phyloP scores from a whole-genome alignment of 2,888 invertebrate species.

The Netelia fuscicornis region DNA sequence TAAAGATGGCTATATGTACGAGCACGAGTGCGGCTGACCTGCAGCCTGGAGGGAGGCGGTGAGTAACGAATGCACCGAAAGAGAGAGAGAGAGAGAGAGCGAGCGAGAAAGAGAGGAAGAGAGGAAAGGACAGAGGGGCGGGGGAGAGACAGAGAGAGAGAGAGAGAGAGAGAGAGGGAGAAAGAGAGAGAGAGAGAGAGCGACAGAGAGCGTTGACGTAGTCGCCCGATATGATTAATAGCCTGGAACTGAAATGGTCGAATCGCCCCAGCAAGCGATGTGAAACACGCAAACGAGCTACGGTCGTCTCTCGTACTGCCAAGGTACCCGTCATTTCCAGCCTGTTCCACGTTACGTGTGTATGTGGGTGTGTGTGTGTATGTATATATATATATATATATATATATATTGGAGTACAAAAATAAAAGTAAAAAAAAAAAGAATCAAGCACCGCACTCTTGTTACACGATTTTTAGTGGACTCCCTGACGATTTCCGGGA shows the following conservation, averaged over 20 bases:
- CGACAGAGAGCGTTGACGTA: slow-evolving; percentile 16
- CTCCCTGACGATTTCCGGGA: slow-evolving; percentile 19
- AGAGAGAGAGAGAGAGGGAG: slow-evolving; percentile 2
- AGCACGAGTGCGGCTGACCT: slow-evolving; percentile 38
- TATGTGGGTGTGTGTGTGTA: background rate
- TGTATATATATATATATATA: background rate
- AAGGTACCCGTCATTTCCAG: slow-evolving; percentile 6
- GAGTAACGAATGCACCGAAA: slow-evolving; percentile 14
- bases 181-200: background rate
- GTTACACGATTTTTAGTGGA: slow-evolving; percentile 14
- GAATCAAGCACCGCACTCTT: background rate
- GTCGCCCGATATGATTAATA: slow-evolving; percentile 62
- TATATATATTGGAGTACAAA: background rate
- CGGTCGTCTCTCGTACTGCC: slow-evolving; percentile 18
- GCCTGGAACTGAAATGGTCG: slow-evolving; percentile 54
- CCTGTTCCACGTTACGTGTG: background rate
- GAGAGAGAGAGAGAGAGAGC: background rate
- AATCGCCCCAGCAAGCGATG: slow-evolving; percentile 38
- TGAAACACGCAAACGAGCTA: slow-evolving; percentile 26
- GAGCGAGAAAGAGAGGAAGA: slow-evolving; percentile 1
- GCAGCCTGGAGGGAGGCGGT: slow-evolving; percentile 12
- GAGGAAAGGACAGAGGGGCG: background rate
- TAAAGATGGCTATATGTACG: slow-evolving; percentile 45
- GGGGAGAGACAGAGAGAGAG: background rate
- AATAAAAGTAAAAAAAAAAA: background rate